Conservation (phyloP, 2,797 vertebrate genomes). For the Octomys mimax region DNA sequence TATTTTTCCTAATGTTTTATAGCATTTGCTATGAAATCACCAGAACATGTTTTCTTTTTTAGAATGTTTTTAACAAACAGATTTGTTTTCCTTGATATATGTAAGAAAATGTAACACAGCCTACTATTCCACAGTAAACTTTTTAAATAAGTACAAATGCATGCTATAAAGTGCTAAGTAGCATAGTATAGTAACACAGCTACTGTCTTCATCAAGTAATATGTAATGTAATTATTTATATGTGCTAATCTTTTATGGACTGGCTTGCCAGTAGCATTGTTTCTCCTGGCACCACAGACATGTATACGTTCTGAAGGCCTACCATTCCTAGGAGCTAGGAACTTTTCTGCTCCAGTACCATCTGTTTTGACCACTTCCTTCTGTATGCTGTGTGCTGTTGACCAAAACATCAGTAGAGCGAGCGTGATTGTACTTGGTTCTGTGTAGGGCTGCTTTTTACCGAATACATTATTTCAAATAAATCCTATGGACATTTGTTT, state of each 20-base stretch:
- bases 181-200: not conserved
- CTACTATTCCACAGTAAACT: not conserved
- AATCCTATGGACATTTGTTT: not conserved
- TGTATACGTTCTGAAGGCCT: too few species aligned
- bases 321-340: not conserved
- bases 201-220: not conserved
- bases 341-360: not conserved
- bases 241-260: not conserved
- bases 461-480: slow-evolving; percentile 18
- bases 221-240: not conserved
- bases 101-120: not conserved
- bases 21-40: not conserved
- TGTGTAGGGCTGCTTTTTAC: not conserved
- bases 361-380: not conserved
- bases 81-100: slow-evolving; percentile 19
- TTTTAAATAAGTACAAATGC: not conserved
- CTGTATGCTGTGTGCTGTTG: not conserved
- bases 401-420: not conserved
- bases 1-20: not conserved
- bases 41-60: not conserved
- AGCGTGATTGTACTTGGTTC: not conserved
- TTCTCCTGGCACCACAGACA: not conserved
- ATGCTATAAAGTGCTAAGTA: not conserved
- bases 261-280: not conserved
- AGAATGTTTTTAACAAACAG: not conserved